Evolutionary conservation across 1,140 invertebrate species (phyloP).

Genomic region (Sesamia nonagrioides): DNA sequence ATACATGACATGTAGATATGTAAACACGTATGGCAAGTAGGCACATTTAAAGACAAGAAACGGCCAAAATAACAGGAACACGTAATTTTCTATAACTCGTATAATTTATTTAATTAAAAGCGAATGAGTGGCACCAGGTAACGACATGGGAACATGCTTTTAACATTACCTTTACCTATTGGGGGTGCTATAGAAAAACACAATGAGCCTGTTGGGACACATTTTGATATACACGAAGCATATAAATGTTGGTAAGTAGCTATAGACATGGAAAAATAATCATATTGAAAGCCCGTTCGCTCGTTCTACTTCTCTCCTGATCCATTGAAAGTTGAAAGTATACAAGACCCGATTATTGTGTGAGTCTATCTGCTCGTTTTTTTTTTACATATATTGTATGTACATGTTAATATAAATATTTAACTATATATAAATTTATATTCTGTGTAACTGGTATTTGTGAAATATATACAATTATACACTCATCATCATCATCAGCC

Average conservation of each 20-base stretch:
- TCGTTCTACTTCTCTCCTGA: slow-evolving; percentile 16
- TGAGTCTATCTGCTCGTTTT: neutral
- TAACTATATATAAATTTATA: neutral
- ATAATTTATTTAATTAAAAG: slow-evolving; percentile 66
- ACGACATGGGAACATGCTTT: slow-evolving; percentile 46
- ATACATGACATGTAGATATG: neutral
- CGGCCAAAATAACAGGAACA: slow-evolving; percentile 1
- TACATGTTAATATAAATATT: no score
- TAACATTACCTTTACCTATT: slow-evolving; percentile 47
- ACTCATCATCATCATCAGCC: no score
- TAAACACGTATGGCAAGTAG: slow-evolving; percentile 10
- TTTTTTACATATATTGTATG: no score
- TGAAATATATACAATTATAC: no score
- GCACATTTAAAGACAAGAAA: neutral
- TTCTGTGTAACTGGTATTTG: neutral
- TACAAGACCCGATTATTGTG: neutral
- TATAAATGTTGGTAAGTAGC: slow-evolving; percentile 1
- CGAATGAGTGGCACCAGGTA: slow-evolving; percentile 54
- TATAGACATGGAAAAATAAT: slow-evolving; percentile 55
- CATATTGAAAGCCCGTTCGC: slow-evolving; percentile 49
- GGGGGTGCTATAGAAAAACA: slow-evolving; percentile 21
- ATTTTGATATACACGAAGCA: slow-evolving; percentile 42
- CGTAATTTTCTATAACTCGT: slow-evolving; percentile 57
- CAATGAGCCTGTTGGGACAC: slow-evolving; percentile 50
- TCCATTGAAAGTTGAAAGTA: neutral